Percentiles rank a stretch among this genome's conserved stretches.
Evolutionary conservation across 1,140 invertebrate species (phyloP).

Genomic region (Polypedilum vanderplanki): DNA sequence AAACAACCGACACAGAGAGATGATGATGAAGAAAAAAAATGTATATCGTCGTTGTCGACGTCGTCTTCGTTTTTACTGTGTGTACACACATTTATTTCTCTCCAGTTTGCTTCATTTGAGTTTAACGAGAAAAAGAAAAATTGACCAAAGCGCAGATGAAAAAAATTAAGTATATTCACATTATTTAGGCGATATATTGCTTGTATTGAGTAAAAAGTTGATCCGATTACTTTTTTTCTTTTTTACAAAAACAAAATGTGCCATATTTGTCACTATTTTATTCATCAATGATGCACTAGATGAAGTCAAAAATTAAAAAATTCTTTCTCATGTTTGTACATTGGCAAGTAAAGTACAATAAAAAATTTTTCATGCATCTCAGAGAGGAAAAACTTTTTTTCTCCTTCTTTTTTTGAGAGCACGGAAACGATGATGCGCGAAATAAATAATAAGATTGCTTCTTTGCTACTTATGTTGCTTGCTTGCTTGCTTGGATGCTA

Average conservation of each 20-base stretch:
- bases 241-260: neutral
- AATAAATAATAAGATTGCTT: constrained; percentile 5
- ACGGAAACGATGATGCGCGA: constrained; percentile 10
- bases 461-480: neutral
- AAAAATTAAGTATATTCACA: constrained; percentile 20
- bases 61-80: no score
- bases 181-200: constrained; percentile 18
- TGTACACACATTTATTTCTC: no score
- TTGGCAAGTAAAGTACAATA: neutral
- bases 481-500: no score
- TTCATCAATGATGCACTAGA: neutral
- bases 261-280: neutral
- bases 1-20: constrained; percentile 21
- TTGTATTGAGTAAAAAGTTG: neutral
- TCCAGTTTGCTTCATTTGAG: neutral
- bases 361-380: constrained; percentile 10
- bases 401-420: no score
- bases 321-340: neutral
- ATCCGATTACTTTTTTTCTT: neutral
- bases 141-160: neutral
- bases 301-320: neutral
- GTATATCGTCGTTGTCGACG: neutral
- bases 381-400: neutral
- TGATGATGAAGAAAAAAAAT: neutral
- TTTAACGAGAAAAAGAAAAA: constrained; percentile 19